phyloP scores from a whole-genome alignment of 2,797 vertebrate genomes.

The Salmo trutta region DNA sequence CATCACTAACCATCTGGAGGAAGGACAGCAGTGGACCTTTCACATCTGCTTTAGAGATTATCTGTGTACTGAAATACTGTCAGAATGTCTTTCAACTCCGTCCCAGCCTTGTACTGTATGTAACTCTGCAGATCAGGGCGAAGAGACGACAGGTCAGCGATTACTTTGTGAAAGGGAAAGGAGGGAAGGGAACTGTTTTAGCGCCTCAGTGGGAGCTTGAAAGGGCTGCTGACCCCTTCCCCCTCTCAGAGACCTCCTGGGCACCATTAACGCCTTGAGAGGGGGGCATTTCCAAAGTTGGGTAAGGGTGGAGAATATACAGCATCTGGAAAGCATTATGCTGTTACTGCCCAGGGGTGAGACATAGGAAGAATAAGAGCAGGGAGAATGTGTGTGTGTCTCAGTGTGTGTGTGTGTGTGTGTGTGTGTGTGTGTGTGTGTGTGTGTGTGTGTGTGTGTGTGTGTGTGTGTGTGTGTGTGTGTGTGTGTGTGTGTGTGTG shows the following conservation, averaged over 20 bases:
- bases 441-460: neutral
- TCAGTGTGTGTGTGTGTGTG: conserved; percentile 6
- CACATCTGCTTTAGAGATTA: conserved; percentile 42
- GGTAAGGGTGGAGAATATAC: conserved; percentile 56
- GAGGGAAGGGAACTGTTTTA: conserved; percentile 52
- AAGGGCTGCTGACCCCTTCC: conserved; percentile 53
- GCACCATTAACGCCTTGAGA: conserved; percentile 69
- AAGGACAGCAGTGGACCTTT: conserved; percentile 47
- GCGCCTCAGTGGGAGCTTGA: conserved; percentile 55
- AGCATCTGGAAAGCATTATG: conserved; percentile 80
- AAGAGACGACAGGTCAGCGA: conserved; percentile 55
- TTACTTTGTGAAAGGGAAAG: conserved; percentile 68
- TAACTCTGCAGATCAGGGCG: conserved; percentile 47
- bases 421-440: conserved; percentile 6
- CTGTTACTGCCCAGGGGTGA: conserved; percentile 66
- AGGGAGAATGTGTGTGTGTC: conserved; percentile 2
- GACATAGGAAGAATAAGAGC: conserved; percentile 51
- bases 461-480: neutral
- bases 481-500: conserved; percentile 14
- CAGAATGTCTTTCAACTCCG: conserved; percentile 30
- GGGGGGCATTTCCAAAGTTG: conserved; percentile 66
- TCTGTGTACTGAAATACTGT: conserved; percentile 27
- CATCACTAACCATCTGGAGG: conserved; percentile 49
- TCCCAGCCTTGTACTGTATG: conserved; percentile 3
- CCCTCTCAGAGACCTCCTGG: conserved; percentile 50